phyloP scores from a whole-genome alignment of 2,797 vertebrate species.

The Dicrostonyx torquatus region DNA sequence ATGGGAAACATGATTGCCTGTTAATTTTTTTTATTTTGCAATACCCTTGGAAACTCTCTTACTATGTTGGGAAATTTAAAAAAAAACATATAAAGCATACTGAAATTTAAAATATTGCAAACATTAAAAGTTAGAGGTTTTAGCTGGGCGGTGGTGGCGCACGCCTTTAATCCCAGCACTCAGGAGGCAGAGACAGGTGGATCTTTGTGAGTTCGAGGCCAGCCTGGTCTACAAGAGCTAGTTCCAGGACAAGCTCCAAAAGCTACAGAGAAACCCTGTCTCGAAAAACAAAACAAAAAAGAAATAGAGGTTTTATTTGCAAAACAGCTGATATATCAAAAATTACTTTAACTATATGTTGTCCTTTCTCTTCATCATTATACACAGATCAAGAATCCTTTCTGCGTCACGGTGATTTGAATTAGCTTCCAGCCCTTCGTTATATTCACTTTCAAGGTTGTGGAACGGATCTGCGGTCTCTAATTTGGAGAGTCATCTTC shows the following conservation, averaged over 20 bases:
- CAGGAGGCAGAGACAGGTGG: too few relatives aligned
- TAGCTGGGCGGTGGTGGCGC: too few relatives aligned
- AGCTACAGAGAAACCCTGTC: too few relatives aligned
- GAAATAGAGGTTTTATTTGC: neutral
- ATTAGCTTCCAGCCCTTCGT: neutral
- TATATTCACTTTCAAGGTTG: neutral
- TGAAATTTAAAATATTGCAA: conserved; percentile 50
- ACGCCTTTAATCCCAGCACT: too few relatives aligned
- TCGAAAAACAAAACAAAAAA: too few relatives aligned
- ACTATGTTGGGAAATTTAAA: neutral
- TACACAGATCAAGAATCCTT: neutral
- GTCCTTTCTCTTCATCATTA: neutral
- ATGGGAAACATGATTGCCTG: neutral
- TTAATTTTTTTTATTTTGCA: neutral
- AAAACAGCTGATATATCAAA: neutral
- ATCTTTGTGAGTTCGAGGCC: too few relatives aligned
- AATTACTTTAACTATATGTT: neutral
- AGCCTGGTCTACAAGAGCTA: too few relatives aligned
- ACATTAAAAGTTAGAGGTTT: conserved; percentile 22
- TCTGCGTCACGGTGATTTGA: neutral
- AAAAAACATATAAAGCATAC: neutral
- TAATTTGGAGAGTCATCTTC: neutral
- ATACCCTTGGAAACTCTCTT: neutral
- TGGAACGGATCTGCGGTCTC: neutral
- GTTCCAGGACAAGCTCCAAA: too few relatives aligned